Conservation (phyloP, 2,797 vertebrate species). For the Coregonus sp. region DNA sequence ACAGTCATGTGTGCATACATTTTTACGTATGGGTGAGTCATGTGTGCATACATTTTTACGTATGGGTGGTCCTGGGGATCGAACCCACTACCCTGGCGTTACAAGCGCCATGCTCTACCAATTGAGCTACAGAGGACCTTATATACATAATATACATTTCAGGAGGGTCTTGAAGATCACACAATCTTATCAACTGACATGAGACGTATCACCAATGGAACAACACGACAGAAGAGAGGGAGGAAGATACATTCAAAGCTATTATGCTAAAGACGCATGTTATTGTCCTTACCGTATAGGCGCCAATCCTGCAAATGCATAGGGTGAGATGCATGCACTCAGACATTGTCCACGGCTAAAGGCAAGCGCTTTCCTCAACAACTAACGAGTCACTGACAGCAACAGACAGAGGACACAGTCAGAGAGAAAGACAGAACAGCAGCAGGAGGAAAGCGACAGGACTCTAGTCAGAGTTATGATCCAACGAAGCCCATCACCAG, state of each 20-base stretch:
- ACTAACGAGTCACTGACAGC: neutral
- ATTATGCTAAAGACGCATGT: neutral
- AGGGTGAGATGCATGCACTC: slow-evolving; percentile 9
- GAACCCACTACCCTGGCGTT: no score
- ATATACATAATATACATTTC: no score
- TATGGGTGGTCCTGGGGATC: no score
- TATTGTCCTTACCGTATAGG: slow-evolving; percentile 7
- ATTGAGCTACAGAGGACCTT: no score
- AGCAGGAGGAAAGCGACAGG: neutral
- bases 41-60: no score
- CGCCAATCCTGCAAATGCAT: slow-evolving; percentile 9
- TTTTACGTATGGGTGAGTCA: no score
- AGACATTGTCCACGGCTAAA: neutral
- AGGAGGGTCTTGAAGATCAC: neutral
- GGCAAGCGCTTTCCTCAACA: neutral
- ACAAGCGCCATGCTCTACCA: no score
- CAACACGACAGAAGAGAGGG: neutral
- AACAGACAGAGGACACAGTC: neutral
- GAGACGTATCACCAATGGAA: neutral
- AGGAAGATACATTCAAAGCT: neutral
- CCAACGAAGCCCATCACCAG: slow-evolving; percentile 7
- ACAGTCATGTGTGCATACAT: no score
- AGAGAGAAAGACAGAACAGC: neutral
- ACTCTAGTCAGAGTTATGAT: neutral
- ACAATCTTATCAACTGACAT: neutral